A percentile compares a stretch with the other conserved stretches of the same genome.
phyloP scores from a whole-genome alignment of 92 coral and sea anemone genomes.

The Phenganax subtilis region DNA sequence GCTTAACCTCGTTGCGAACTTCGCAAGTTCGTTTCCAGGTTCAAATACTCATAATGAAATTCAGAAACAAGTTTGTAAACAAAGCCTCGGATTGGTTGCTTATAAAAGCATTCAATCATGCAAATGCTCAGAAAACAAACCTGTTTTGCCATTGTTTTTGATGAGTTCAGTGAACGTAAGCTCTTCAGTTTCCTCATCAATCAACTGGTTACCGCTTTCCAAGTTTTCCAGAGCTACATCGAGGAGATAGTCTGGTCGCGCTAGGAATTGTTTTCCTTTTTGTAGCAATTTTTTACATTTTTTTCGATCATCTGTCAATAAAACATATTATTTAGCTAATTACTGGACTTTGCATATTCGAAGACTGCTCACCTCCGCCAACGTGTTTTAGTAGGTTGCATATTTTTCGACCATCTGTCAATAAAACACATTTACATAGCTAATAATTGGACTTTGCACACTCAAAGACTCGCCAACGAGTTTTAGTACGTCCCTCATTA shows the following conservation, averaged over 20 bases:
- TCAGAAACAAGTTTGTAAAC: too few relatives aligned
- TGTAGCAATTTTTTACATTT: conserved; percentile 72
- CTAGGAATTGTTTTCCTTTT: conserved; percentile 68
- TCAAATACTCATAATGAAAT: too few relatives aligned
- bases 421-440: background rate
- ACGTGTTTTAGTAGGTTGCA: too few relatives aligned
- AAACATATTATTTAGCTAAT: background rate
- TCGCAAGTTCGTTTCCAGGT: too few relatives aligned
- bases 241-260: conserved; percentile 65
- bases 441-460: too few relatives aligned
- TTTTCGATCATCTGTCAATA: conserved; percentile 57
- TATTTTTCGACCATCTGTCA: conserved; percentile 64
- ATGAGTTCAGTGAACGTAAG: conserved; percentile 48
- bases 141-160: conserved; percentile 12
- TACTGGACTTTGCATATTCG: background rate
- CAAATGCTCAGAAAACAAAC: too few relatives aligned
- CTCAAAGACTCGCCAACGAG: too few relatives aligned
- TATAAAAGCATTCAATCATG: too few relatives aligned
- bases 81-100: too few relatives aligned
- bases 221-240: conserved; percentile 65
- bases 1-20: too few relatives aligned
- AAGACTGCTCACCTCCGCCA: too few relatives aligned
- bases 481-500: too few relatives aligned
- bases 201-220: conserved; percentile 59
- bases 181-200: conserved; percentile 80